These are phyloP conservation scores for Triplophysa rosa DNA, from an alignment of 2,113 vertebrate genomes.

Conservation along the genomic window DNA sequence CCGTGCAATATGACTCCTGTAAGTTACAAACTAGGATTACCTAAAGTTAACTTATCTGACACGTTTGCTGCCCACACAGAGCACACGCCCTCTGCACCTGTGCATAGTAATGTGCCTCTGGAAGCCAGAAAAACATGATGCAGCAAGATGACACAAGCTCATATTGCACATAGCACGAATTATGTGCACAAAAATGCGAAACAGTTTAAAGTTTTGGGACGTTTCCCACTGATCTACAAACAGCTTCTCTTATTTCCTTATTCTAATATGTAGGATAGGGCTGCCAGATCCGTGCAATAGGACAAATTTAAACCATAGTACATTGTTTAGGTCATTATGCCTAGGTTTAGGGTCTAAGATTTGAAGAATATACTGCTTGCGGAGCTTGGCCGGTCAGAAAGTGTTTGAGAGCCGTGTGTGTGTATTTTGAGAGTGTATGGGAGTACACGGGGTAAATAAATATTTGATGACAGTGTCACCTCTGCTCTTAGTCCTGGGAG, in stretches of 20 bases:
- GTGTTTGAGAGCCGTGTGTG: constrained; percentile 49
- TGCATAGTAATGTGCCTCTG: constrained; percentile 34
- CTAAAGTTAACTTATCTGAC: constrained; percentile 1
- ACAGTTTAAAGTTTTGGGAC: constrained; percentile 8
- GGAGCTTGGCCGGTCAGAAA: background rate
- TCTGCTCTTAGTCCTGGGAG: constrained; percentile 60
- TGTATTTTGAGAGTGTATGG: constrained; percentile 75
- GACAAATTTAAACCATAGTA: background rate
- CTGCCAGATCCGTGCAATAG: background rate
- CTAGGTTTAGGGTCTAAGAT: background rate
- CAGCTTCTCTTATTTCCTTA: background rate
- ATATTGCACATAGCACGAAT: constrained; percentile 46
- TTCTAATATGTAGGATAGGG: background rate
- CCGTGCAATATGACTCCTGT: too few species aligned
- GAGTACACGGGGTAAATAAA: constrained; percentile 75
- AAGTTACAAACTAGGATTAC: background rate
- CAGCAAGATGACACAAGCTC: constrained; percentile 70
- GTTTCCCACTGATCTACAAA: constrained; percentile 1
- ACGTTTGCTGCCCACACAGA: background rate
- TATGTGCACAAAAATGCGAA: constrained; percentile 6
- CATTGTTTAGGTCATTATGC: background rate
- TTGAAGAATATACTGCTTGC: background rate
- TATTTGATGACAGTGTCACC: constrained; percentile 79
- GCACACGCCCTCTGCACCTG: constrained; percentile 32
- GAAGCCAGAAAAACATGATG: constrained; percentile 59